Evolutionary conservation across 2,888 invertebrate genomes (phyloP).

Genomic region (Lymantria monacha): DNA sequence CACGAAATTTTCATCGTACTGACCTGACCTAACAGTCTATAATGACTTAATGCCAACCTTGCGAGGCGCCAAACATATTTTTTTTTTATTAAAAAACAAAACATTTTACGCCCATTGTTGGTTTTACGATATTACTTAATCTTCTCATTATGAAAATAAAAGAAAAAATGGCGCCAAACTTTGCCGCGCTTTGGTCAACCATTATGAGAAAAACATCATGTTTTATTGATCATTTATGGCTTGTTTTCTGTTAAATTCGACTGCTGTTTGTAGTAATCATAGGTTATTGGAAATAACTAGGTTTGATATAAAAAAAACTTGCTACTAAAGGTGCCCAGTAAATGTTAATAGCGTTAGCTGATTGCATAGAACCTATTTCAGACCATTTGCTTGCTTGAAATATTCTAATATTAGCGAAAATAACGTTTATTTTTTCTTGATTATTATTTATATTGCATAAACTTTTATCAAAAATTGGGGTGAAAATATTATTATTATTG

Average conservation of each 20-base stretch:
- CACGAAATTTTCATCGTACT: slow-evolving; percentile 22
- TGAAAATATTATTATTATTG: too few species aligned
- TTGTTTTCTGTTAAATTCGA: slow-evolving; percentile 39
- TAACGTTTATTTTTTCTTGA: too few species aligned
- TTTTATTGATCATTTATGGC: slow-evolving; percentile 47
- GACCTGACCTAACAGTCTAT: slow-evolving; percentile 34
- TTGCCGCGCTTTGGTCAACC: slow-evolving; percentile 35
- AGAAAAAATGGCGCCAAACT: slow-evolving; percentile 59
- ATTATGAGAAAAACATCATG: slow-evolving; percentile 41
- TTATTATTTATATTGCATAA: too few species aligned
- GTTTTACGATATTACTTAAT: slow-evolving; percentile 74
- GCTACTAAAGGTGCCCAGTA: slow-evolving; percentile 6
- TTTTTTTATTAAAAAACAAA: slow-evolving; percentile 43
- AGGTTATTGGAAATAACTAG: slow-evolving; percentile 38
- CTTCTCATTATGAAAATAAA: slow-evolving; percentile 47
- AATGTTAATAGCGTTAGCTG: background rate
- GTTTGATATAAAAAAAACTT: slow-evolving; percentile 14
- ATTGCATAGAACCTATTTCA: background rate
- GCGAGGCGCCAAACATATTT: slow-evolving; percentile 42
- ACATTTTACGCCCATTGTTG: slow-evolving; percentile 69
- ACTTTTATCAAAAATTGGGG: too few species aligned
- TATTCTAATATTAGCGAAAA: too few species aligned
- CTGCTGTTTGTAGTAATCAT: slow-evolving; percentile 44
- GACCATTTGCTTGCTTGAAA: too few species aligned
- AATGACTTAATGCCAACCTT: slow-evolving; percentile 38